Conservation (phyloP, 2,888 invertebrate species). For the Agapetus fuscipes region DNA sequence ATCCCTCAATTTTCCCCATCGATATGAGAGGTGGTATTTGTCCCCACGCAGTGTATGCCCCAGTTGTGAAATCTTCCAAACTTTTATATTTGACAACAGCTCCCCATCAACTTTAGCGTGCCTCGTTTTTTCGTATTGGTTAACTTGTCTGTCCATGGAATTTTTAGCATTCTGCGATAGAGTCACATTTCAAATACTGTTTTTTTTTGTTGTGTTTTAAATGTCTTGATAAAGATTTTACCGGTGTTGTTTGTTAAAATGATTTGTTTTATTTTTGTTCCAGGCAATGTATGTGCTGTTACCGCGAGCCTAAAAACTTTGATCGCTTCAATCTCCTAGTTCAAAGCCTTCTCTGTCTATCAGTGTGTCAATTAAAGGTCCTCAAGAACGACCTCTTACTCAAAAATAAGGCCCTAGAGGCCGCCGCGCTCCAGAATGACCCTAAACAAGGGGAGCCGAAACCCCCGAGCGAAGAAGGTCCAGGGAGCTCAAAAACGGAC, state of each 20-base stretch:
- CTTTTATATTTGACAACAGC: no score
- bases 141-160: no score
- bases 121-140: no score
- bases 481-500: slow-evolving; percentile 26
- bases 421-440: slow-evolving; percentile 20
- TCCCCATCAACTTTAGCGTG: no score
- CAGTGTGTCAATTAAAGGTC: slow-evolving; percentile 72
- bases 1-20: no score
- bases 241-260: slow-evolving; percentile 13
- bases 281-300: slow-evolving; percentile 94
- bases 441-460: slow-evolving; percentile 27
- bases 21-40: no score
- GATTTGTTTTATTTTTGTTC: slow-evolving; percentile 27
- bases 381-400: slow-evolving; percentile 49
- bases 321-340: slow-evolving; percentile 84
- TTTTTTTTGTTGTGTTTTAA: no score
- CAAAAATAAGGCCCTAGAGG: slow-evolving; percentile 27
- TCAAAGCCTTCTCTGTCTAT: slow-evolving; percentile 76
- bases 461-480: slow-evolving; percentile 27
- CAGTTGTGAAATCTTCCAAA: no score
- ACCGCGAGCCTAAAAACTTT: slow-evolving; percentile 85
- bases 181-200: no score
- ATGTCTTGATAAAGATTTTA: no score
- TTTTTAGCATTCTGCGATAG: no score
- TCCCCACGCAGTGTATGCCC: no score